phyloP scores from a whole-genome alignment of 2,888 invertebrate genomes.

The Morpho helenor region DNA sequence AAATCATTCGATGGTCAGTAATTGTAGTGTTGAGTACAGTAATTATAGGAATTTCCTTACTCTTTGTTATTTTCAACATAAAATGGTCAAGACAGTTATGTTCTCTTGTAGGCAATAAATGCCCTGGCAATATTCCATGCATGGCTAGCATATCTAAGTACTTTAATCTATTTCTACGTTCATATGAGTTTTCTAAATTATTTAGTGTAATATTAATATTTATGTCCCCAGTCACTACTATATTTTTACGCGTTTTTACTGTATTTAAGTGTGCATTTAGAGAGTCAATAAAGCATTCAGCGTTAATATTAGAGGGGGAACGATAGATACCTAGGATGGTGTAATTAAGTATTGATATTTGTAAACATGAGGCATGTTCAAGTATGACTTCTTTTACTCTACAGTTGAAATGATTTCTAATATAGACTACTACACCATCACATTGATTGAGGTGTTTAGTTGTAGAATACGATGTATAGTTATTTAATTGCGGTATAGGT shows the following conservation, averaged over 20 bases:
- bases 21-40: constrained; percentile 9
- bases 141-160: constrained; percentile 15
- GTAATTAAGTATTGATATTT: background rate
- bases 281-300: background rate
- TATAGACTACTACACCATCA: constrained; percentile 16
- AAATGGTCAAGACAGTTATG: constrained; percentile 21
- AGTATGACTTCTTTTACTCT: background rate
- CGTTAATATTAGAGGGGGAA: no score
- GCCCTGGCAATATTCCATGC: constrained; percentile 14
- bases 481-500: no score
- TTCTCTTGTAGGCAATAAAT: constrained; percentile 16
- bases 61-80: constrained; percentile 10
- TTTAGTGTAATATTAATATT: constrained; percentile 1
- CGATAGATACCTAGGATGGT: background rate
- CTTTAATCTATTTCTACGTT: background rate
- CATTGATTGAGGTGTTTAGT: background rate
- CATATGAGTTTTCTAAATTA: background rate
- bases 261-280: background rate
- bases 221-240: no score
- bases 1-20: background rate
- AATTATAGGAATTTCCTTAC: constrained; percentile 1
- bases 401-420: constrained; percentile 6
- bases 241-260: background rate
- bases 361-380: background rate
- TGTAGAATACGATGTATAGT: no score